phyloP scores from a whole-genome alignment of 2,888 invertebrate species.

The Campoletis raptor region DNA sequence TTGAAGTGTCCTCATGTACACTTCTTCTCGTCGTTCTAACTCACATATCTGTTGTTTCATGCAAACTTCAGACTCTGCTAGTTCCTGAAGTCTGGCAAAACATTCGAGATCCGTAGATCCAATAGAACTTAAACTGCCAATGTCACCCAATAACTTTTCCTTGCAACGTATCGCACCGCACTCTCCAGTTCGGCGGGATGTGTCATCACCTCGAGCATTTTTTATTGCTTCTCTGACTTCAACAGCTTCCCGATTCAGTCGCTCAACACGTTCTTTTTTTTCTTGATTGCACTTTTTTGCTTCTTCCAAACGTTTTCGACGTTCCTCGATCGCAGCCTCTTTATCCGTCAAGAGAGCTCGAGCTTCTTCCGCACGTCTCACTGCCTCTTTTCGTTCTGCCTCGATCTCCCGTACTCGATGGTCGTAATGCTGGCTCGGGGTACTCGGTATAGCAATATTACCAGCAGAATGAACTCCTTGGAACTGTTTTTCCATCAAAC shows the following conservation, averaged over 20 bases:
- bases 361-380: constrained; percentile 76
- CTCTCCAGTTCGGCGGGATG: constrained; percentile 68
- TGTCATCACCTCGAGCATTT: constrained; percentile 62
- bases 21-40: constrained; percentile 88
- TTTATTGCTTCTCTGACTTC: constrained; percentile 66
- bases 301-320: constrained; percentile 73
- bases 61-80: constrained; percentile 87
- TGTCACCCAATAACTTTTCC: constrained; percentile 68
- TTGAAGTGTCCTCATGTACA: constrained; percentile 90
- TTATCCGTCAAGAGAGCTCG: constrained; percentile 73
- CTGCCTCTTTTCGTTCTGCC: constrained; percentile 77
- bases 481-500: constrained; percentile 76
- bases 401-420: constrained; percentile 78
- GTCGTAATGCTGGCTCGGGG: constrained; percentile 79
- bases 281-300: constrained; percentile 75
- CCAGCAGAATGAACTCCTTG: constrained; percentile 44
- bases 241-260: constrained; percentile 72
- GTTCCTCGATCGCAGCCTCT: constrained; percentile 71
- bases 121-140: constrained; percentile 77
- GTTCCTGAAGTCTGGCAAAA: constrained; percentile 85
- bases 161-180: constrained; percentile 74
- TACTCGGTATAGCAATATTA: constrained; percentile 53
- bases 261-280: constrained; percentile 71
- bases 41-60: constrained; percentile 88
- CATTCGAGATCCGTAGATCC: constrained; percentile 82